phyloP scores from a whole-genome alignment of 2,113 vertebrate species.

The Perca schrenkii region DNA sequence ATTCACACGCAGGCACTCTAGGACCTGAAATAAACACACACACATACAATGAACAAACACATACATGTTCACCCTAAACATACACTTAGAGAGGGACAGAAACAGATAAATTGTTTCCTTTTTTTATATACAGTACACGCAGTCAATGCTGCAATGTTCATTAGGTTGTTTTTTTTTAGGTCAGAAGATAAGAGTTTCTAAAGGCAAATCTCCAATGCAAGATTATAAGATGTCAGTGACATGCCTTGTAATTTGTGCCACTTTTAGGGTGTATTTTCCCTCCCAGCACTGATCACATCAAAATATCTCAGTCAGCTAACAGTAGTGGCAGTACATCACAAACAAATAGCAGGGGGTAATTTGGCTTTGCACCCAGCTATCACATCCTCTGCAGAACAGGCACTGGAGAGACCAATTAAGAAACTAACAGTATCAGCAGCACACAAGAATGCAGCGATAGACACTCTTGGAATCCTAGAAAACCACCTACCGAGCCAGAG shows the following conservation, averaged over 20 bases:
- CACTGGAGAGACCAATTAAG: neutral
- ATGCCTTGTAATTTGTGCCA: neutral
- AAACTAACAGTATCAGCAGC: neutral
- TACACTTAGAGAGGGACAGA: neutral
- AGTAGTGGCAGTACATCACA: neutral
- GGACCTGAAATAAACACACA: conserved; percentile 69
- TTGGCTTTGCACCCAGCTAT: too few species aligned
- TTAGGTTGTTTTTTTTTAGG: neutral
- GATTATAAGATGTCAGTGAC: neutral
- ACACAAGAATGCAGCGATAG: neutral
- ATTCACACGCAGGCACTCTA: conserved; percentile 73
- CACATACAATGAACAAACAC: conserved; percentile 39
- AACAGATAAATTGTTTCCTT: conserved; percentile 8
- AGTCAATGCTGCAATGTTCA: neutral
- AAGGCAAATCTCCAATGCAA: neutral
- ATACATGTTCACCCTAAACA: conserved; percentile 20
- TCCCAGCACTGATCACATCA: neutral
- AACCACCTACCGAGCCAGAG: neutral
- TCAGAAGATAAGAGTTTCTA: neutral
- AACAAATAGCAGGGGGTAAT: neutral
- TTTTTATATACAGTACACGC: conserved; percentile 5
- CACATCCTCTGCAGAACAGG: neutral
- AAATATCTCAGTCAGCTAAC: neutral
- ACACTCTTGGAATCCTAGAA: neutral
- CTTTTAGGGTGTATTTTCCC: neutral